Percentiles rank a stretch among this genome's conserved stretches.
Evolutionary conservation across 2,888 invertebrate species (phyloP).

Genomic region (Sclerodermus sp.): DNA sequence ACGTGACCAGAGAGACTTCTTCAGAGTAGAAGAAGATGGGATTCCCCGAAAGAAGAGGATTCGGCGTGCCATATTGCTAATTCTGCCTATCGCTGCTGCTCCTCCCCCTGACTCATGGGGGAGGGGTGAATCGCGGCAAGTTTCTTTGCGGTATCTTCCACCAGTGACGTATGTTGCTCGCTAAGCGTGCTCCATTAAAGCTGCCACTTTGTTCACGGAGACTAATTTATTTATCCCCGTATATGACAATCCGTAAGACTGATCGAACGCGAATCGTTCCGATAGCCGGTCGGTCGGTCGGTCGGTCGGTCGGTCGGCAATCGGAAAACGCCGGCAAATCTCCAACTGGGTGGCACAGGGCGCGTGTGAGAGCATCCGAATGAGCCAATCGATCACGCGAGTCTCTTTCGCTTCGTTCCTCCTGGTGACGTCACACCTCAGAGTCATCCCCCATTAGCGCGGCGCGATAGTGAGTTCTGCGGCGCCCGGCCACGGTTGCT

Average conservation of each 20-base stretch:
- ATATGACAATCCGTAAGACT: constrained; percentile 49
- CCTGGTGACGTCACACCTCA: constrained; percentile 48
- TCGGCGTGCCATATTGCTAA: too few species aligned
- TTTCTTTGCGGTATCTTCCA: too few species aligned
- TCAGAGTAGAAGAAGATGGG: too few species aligned
- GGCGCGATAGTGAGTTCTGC: constrained; percentile 39
- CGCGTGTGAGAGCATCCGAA: constrained; percentile 54
- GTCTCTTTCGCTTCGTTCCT: constrained; percentile 29
- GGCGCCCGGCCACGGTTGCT: too few species aligned
- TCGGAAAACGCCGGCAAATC: too few species aligned
- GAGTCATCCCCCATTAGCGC: constrained; percentile 50
- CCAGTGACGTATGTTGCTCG: constrained; percentile 15
- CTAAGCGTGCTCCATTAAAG: constrained; percentile 27
- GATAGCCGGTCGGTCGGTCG: too few species aligned
- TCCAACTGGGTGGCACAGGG: constrained; percentile 27
- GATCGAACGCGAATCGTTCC: constrained; percentile 35
- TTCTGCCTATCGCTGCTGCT: too few species aligned
- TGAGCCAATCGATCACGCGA: constrained; percentile 54
- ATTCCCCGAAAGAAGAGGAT: too few species aligned
- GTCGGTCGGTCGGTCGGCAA: too few species aligned
- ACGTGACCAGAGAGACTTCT: too few species aligned
- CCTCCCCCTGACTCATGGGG: too few species aligned
- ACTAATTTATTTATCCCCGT: constrained; percentile 51
- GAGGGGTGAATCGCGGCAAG: too few species aligned
- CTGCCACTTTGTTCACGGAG: constrained; percentile 18